These are phyloP conservation scores for Thera britannica DNA, from an alignment of 2,888 invertebrate genomes.

Conservation along the genomic window DNA sequence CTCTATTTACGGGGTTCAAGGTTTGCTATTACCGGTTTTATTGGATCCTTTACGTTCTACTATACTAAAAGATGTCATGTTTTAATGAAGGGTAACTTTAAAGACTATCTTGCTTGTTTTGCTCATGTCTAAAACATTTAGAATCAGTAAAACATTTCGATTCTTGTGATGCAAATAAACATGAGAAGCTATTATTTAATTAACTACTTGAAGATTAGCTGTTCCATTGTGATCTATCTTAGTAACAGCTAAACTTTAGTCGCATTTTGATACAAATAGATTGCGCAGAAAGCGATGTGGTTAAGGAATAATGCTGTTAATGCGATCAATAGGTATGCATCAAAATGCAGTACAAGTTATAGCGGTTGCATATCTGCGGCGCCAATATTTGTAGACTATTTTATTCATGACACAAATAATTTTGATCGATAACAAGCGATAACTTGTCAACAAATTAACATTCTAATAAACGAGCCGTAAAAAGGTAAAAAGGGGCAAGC, in stretches of 20 bases:
- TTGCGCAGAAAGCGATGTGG: slow-evolving; percentile 81
- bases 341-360: slow-evolving; percentile 81
- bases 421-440: slow-evolving; percentile 73
- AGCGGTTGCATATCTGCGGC: slow-evolving; percentile 66
- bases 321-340: slow-evolving; percentile 71
- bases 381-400: slow-evolving; percentile 63
- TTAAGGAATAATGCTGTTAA: slow-evolving; percentile 71
- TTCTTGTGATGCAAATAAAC: slow-evolving; percentile 68
- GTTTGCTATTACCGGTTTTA: slow-evolving; percentile 45
- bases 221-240: slow-evolving; percentile 39
- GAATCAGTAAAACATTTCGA: slow-evolving; percentile 38
- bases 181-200: slow-evolving; percentile 69
- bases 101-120: slow-evolving; percentile 11
- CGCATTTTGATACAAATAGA: slow-evolving; percentile 58
- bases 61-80: slow-evolving; percentile 5
- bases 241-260: slow-evolving; percentile 73
- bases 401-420: slow-evolving; percentile 57
- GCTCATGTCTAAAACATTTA: neutral
- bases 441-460: slow-evolving; percentile 74
- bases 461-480: slow-evolving; percentile 83
- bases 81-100: slow-evolving; percentile 12
- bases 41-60: slow-evolving; percentile 30
- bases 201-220: slow-evolving; percentile 71
- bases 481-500: slow-evolving; percentile 84
- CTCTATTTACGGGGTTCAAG: slow-evolving; percentile 45